phyloP scores from a whole-genome alignment of 2,113 vertebrate genomes.

The Sula dactylatra region DNA sequence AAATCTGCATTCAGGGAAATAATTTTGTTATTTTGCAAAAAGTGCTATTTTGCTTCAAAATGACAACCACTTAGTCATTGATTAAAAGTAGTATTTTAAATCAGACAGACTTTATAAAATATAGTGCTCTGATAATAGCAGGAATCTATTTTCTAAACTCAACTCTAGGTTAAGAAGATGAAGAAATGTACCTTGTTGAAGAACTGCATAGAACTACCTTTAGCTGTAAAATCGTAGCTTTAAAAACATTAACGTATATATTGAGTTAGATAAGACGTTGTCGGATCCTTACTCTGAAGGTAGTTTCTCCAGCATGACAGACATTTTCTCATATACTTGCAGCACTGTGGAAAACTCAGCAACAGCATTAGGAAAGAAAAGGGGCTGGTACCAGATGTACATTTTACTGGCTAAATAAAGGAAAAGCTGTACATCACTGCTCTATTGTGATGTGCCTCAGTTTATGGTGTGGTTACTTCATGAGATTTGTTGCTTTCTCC shows the following conservation, averaged over 20 bases:
- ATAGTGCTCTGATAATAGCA: not conserved
- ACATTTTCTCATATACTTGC: fast-evolving
- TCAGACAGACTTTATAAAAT: too few species aligned
- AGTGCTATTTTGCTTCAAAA: not conserved
- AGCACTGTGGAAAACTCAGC: not conserved
- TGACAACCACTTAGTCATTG: not conserved
- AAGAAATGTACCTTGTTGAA: not conserved
- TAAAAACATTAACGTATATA: not conserved
- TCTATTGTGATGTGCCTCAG: fast-evolving
- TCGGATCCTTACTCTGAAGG: too few species aligned
- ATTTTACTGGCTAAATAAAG: not conserved
- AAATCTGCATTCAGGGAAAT: not conserved
- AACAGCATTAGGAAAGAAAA: not conserved
- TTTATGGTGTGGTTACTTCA: fast-evolving
- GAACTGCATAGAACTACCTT: not conserved
- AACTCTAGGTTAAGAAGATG: not conserved
- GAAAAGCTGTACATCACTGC: not conserved
- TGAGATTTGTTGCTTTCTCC: not conserved
- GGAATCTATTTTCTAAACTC: not conserved
- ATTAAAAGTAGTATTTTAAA: not conserved
- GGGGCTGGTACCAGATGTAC: fast-evolving
- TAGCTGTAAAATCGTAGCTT: not conserved
- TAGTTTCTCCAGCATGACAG: fast-evolving
- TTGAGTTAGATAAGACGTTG: fast-evolving
- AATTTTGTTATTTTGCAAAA: not conserved